Conservation (phyloP, 2,888 invertebrate genomes). For the Lithophane ornitopus region DNA sequence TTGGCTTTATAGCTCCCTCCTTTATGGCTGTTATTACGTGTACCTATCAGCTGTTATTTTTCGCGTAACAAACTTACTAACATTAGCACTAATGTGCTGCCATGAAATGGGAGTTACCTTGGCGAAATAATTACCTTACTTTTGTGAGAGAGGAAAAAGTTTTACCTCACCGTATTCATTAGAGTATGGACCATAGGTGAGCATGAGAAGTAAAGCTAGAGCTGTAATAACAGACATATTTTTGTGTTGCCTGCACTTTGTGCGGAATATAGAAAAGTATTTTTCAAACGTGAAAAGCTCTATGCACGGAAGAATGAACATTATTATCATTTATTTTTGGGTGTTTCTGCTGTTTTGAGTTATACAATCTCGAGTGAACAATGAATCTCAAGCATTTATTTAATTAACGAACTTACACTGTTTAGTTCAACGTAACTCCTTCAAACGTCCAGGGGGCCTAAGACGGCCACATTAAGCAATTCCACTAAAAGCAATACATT, state of each 20-base stretch:
- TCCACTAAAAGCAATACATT: no score
- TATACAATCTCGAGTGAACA: background rate
- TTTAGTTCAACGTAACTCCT: background rate
- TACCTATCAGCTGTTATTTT: constrained; percentile 78
- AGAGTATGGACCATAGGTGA: constrained; percentile 56
- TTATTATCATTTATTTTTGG: background rate
- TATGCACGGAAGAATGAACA: background rate
- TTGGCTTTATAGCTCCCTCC: constrained; percentile 71
- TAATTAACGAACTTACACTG: background rate
- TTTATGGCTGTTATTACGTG: constrained; percentile 75
- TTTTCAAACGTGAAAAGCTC: constrained; percentile 7
- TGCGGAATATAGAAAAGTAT: background rate
- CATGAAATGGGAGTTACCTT: constrained; percentile 73
- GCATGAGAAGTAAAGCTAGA: constrained; percentile 26
- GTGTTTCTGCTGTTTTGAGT: background rate
- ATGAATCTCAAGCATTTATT: background rate
- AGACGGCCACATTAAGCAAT: no score
- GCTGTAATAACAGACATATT: constrained; percentile 22
- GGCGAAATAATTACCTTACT: constrained; percentile 79
- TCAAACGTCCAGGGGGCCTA: no score
- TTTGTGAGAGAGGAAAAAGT: constrained; percentile 73
- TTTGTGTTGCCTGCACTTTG: constrained; percentile 16
- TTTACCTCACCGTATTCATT: constrained; percentile 68
- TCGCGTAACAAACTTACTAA: constrained; percentile 78
- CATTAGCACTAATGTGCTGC: constrained; percentile 80